Percentiles rank a stretch among this genome's conserved stretches.
These are phyloP conservation scores for Drosophila multiciliata DNA, from an alignment of 2,888 invertebrate species.

Conservation along the genomic window DNA sequence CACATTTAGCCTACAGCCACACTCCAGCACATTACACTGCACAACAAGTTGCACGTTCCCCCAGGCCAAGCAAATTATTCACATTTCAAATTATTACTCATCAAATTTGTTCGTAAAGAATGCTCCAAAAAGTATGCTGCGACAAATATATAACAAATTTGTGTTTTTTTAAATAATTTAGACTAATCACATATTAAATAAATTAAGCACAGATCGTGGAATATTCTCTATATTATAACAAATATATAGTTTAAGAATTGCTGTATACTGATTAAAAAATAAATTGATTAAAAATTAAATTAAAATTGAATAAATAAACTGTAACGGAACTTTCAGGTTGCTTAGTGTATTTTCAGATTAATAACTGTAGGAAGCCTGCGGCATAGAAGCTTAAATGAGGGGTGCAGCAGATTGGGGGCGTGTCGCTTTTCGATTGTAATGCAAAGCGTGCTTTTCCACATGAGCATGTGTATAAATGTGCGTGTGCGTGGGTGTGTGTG, in stretches of 20 bases:
- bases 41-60: constrained; percentile 1
- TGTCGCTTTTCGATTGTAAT: constrained; percentile 64
- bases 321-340: constrained; percentile 1
- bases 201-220: neutral
- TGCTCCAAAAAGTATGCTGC: constrained; percentile 53
- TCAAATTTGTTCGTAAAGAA: neutral
- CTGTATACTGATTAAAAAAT: neutral
- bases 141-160: neutral
- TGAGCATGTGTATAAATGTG: constrained; percentile 15
- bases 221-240: neutral
- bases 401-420: constrained; percentile 34
- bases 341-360: constrained; percentile 67
- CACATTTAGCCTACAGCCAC: constrained; percentile 61
- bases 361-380: constrained; percentile 68
- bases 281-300: too few relatives aligned
- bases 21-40: constrained; percentile 43
- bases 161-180: neutral
- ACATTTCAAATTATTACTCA: neutral
- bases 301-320: neutral
- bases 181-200: neutral
- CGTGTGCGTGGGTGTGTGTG: constrained; percentile 12
- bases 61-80: neutral
- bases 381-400: constrained; percentile 50
- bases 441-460: constrained; percentile 54
- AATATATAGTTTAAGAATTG: neutral